phyloP scores from a whole-genome alignment of 2,113 vertebrate species.

The Mystacornis crossleyi region DNA sequence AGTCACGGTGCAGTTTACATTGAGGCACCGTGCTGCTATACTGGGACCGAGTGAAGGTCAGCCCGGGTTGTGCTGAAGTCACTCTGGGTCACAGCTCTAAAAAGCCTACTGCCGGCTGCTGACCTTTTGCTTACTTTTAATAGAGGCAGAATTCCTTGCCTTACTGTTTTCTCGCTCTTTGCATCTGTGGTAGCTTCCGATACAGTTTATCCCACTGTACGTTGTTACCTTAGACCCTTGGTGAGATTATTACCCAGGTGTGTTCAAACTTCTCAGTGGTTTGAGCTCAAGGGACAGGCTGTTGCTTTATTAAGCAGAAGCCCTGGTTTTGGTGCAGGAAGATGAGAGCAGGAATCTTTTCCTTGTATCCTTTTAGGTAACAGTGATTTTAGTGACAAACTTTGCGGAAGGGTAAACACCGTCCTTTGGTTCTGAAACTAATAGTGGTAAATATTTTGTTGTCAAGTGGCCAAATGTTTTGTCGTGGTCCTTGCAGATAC shows the following conservation, averaged over 20 bases:
- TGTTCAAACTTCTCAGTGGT: neutral
- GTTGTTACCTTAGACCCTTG: neutral
- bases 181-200: neutral
- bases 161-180: conserved; percentile 11
- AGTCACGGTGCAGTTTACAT: neutral
- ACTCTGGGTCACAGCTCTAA: conserved; percentile 32
- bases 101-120: neutral
- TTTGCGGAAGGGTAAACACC: neutral
- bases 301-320: neutral
- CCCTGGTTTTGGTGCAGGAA: neutral
- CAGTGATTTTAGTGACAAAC: neutral
- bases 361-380: neutral
- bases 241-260: neutral
- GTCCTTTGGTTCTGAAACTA: neutral
- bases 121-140: conserved; percentile 54
- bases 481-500: neutral
- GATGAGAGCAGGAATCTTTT: neutral
- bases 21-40: conserved; percentile 27
- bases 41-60: conserved; percentile 10
- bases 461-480: neutral
- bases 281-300: neutral
- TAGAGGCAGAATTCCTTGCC: neutral
- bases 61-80: neutral
- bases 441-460: neutral
- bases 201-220: neutral